Evolutionary conservation across 2,888 invertebrate species (phyloP).

Genomic region (Euspilapteryx auroguttella): DNA sequence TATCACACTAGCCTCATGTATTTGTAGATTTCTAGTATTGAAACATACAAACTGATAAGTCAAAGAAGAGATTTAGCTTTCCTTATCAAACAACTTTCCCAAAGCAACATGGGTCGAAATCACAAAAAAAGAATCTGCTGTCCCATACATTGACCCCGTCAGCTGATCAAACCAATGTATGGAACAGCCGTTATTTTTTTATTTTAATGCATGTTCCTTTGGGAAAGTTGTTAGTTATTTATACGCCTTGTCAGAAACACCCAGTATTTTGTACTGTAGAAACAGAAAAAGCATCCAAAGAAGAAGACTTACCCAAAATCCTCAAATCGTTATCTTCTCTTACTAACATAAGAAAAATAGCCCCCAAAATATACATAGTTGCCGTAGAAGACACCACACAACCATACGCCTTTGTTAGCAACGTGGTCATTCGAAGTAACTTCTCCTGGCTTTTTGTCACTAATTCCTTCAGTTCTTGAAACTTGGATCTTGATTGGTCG

Average conservation of each 20-base stretch:
- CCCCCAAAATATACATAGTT: slow-evolving; percentile 29
- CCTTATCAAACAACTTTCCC: no score
- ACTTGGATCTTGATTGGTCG: no score
- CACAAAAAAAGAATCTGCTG: no score
- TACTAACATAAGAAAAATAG: slow-evolving; percentile 27
- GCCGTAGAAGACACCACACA: slow-evolving; percentile 23
- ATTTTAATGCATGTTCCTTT: no score
- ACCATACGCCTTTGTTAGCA: slow-evolving; percentile 26
- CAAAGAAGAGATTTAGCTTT: no score
- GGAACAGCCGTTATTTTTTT: no score
- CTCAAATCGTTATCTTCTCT: slow-evolving; percentile 24
- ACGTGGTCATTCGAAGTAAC: slow-evolving; percentile 20
- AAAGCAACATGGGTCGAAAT: no score
- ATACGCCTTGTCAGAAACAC: no score
- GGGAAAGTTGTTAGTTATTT: no score
- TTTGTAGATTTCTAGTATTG: slow-evolving; percentile 1
- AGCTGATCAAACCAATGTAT: no score
- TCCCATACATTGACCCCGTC: no score
- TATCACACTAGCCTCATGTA: slow-evolving; percentile 4
- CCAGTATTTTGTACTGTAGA: no score
- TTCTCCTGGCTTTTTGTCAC: slow-evolving; percentile 23
- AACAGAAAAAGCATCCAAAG: neutral
- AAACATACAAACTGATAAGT: neutral
- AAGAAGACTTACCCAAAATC: slow-evolving; percentile 24
- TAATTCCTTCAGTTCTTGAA: slow-evolving; percentile 24